A percentile compares a stretch with the other conserved stretches of the same genome.
These are phyloP conservation scores for Aphidoletes aphidimyza DNA, from an alignment of 2,888 invertebrate genomes.

Conservation along the genomic window DNA sequence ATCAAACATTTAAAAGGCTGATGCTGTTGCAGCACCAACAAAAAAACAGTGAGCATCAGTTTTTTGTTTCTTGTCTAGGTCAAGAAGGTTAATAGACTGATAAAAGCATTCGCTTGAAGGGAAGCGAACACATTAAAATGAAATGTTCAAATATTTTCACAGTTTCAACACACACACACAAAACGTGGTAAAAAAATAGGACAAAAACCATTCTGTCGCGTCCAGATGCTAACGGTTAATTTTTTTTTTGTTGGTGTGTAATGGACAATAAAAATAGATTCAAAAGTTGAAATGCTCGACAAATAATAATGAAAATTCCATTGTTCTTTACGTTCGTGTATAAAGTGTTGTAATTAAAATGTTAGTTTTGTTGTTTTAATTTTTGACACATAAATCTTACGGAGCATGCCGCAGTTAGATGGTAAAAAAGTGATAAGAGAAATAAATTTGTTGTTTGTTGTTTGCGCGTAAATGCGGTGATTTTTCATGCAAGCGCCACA, in stretches of 20 bases:
- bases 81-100: slow-evolving; percentile 51
- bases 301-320: neutral
- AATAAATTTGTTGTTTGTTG: neutral
- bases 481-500: neutral
- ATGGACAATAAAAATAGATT: neutral
- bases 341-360: neutral
- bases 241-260: neutral
- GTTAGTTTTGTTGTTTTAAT: neutral
- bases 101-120: neutral
- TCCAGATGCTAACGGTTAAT: neutral
- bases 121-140: neutral
- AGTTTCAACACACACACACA: neutral
- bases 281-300: neutral
- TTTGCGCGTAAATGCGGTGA: slow-evolving; percentile 20
- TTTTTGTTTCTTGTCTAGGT: slow-evolving; percentile 35
- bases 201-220: neutral
- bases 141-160: too few relatives aligned
- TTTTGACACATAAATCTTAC: neutral
- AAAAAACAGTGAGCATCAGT: neutral
- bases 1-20: neutral
- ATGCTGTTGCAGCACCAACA: too few relatives aligned
- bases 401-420: neutral
- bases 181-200: too few relatives aligned
- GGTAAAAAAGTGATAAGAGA: neutral
- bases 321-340: neutral